Base-by-base conservation (phyloP, 2,797 vertebrate species). In the Microchirus variegatus region DNA sequence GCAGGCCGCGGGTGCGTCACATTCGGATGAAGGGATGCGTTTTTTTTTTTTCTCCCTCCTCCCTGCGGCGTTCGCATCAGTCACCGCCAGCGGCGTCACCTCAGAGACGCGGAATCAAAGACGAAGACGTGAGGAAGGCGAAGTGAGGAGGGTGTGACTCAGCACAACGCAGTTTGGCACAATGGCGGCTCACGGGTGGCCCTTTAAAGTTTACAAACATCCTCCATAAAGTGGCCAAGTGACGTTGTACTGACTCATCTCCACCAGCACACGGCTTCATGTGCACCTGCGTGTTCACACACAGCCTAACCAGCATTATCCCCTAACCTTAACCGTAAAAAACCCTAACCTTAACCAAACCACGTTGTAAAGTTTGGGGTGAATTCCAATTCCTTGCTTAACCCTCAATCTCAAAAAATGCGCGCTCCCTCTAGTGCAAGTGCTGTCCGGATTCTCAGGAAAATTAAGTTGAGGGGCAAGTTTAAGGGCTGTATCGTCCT, bases 171-270 rank as follows among this genome's bases (percentile, higher is more conserved):
- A 4, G 59, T 67, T 67, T 53, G 78, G 82, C 74, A 85, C 84
- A 88, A 89, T 82, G 78, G 82, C 78, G 52, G 65, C 85, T 82
- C 84, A 73, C 81, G 90, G 84, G 85, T 83, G 85, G 85, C 80
- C 82, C 77, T 82, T 90, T 81, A 84, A 89, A 81, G 74, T 86
- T 78, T 74, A 70, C 78, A 86, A 83, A 86, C 80, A 84, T 87
- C 83, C 85, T 80, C 77, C 65, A 82, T 85, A 85, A 90, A 90
- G 82, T 60, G 60, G 76, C 63, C 73, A 66, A 79, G 83, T 80
- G 78, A 87, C 85, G 86, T 53, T 66, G 81, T 14, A 74, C 75
- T 84, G 85, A 92, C 83, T 90, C 90, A 92, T 86, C 80, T 72
- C 79, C 75, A 81, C 68, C 68, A 78, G 75, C 71, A 49, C 65